Evolutionary conservation across 1,140 invertebrate genomes (phyloP), one percentile per base, ranked within the genome.

Genomic region (Drosophila kikkawai): DNA sequence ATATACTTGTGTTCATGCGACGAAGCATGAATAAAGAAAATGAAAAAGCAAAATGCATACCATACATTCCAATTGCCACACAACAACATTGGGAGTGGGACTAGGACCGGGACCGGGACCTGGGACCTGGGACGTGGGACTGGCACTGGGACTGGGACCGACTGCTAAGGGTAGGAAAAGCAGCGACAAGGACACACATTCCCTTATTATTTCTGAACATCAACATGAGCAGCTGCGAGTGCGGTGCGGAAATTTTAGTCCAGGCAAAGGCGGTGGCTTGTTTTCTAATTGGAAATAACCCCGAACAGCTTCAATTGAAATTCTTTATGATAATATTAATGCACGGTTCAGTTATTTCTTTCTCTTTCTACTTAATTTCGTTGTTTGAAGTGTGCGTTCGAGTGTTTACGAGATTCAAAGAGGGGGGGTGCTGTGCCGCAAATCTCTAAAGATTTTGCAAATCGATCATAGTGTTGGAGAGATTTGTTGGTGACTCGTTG

Each of bases 221-320:
- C 47, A 47, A 42, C 48, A 42, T 37, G 51, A 64, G 51, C 57
- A 74, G 70, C 70, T 75, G 69, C 48, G 44, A 56, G 48, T 51
- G 29, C 48, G 48, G 50, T 34, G 50, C 29, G n/a, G 47, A 66
- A 67, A 67, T 51, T 56, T 67, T 63, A 63, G 63, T 63, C 37
- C 57, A 66, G 39, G 26, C 41, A 22, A 45, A 67, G 64, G 59
- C 64, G 42, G 58, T 67, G 60, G 42, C 64, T 64, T 45, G 64
- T 45, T 67, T 76, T 86, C 82, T 82, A 86, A 85, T 85, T 85
- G 79, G 82, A 85, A 86, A 85, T 79, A 82, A 86, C 75, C 81
- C 82, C 74, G 82, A 85, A 78, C 51, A 47, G 82, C 79, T 73
- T 64, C 63, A 68, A 71, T 69, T 19, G 47, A 64, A 76, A 63